A percentile compares a stretch with the other conserved stretches of the same genome.
Conservation (phyloP, 1,140 invertebrate genomes). For the Drosophila mauritiana region DNA sequence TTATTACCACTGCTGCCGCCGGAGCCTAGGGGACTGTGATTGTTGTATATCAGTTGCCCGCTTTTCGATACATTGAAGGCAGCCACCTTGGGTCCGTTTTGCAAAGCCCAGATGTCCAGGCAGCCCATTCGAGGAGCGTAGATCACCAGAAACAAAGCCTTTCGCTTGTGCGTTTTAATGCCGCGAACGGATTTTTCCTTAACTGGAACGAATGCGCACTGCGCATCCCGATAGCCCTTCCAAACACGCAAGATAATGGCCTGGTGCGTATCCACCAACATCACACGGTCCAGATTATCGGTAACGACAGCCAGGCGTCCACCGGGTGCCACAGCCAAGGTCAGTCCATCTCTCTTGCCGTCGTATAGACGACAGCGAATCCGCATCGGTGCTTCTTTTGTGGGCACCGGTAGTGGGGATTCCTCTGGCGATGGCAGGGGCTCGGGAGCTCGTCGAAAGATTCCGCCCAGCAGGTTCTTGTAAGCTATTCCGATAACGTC, state of each 20-base stretch:
- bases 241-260: conserved; percentile 94
- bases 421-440: conserved; percentile 41
- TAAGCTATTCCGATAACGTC: conserved; percentile 94
- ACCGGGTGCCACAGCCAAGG: conserved; percentile 91
- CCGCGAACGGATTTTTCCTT: conserved; percentile 81
- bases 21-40: conserved; percentile 89
- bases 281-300: conserved; percentile 94
- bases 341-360: conserved; percentile 89
- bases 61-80: conserved; percentile 95
- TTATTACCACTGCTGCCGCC: conserved; percentile 33
- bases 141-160: conserved; percentile 92
- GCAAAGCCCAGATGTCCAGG: conserved; percentile 94
- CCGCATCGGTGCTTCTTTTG: conserved; percentile 88
- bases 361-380: conserved; percentile 94
- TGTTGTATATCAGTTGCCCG: conserved; percentile 91
- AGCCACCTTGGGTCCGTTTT: conserved; percentile 94
- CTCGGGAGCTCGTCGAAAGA: conserved; percentile 59
- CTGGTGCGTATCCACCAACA: conserved; percentile 92
- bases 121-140: conserved; percentile 93
- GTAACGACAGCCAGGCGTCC: conserved; percentile 91
- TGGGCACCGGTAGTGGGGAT: conserved; percentile 71
- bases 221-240: conserved; percentile 97
- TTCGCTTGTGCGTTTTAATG: conserved; percentile 81
- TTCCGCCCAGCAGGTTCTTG: conserved; percentile 69
- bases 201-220: conserved; percentile 92